Percentiles rank a stretch among this genome's conserved stretches.
These are phyloP conservation scores for Diabrotica balteata DNA, from an alignment of 2,888 invertebrate species.

Conservation along the genomic window DNA sequence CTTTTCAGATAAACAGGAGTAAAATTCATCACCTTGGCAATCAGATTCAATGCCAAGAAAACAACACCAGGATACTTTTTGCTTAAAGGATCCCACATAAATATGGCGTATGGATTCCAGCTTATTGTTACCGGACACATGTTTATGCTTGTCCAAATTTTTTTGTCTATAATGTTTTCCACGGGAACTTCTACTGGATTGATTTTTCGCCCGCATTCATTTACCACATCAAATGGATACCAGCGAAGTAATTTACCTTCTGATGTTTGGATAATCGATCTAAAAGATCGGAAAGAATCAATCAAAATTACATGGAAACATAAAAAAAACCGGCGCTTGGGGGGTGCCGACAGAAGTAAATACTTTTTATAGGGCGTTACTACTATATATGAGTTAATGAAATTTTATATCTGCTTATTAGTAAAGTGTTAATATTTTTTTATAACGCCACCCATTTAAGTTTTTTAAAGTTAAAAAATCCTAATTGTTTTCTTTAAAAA, in stretches of 20 bases:
- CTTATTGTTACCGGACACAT: conserved; percentile 10
- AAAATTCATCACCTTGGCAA: conserved; percentile 13
- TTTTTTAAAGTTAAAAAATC: too few relatives aligned
- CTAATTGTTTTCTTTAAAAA: too few relatives aligned
- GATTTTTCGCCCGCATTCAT: conserved; percentile 2
- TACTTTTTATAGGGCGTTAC: too few relatives aligned
- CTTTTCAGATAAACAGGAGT: conserved; percentile 8
- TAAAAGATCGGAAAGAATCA: neutral
- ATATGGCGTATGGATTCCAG: conserved; percentile 18
- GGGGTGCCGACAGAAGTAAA: too few relatives aligned
- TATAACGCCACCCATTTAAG: too few relatives aligned
- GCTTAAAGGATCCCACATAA: conserved; percentile 19
- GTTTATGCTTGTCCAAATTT: conserved; percentile 9
- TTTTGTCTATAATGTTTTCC: neutral
- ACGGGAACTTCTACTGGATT: neutral
- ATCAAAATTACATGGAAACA: too few relatives aligned
- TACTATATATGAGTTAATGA: too few relatives aligned
- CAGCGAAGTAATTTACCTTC: conserved; percentile 10
- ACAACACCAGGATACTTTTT: conserved; percentile 12
- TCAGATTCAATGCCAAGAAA: neutral
- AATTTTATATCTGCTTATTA: too few relatives aligned
- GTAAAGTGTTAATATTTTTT: too few relatives aligned
- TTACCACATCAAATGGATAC: conserved; percentile 8
- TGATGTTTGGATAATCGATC: conserved; percentile 5
- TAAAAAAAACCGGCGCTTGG: too few relatives aligned